Evolutionary conservation across 2,888 invertebrate genomes (phyloP), one percentile per base, ranked within the genome.

Genomic region (Linyphia triangularis): DNA sequence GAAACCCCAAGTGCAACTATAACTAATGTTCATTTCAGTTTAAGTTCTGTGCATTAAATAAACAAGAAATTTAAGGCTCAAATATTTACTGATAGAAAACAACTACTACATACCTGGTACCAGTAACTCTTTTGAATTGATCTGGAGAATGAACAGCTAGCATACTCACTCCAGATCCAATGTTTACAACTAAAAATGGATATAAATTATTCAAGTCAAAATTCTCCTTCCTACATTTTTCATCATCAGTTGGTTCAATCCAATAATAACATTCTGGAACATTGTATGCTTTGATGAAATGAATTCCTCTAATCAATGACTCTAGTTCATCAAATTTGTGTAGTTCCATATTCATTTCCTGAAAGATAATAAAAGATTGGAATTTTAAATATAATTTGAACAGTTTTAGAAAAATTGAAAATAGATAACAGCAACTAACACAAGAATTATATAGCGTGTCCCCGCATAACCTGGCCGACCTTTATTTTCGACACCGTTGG

Each of bases 111-210:
- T 91, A 98, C 98, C 98, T 98, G 91, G 98, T 98, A 79, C 99
- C 99, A 90, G 98, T 97, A 91, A 99, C 96, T 90, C 99, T 94
- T 92, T 96, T 96, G 93, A 96, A 99, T 92, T 97, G 95, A 84
- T 96, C 95, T 26, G 97, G 96, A 57, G 93, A 93, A 92, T 96
- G 95, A 7, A 99, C 99, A 13, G 97, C 96, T 90, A 99, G 94
- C 92, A 99, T 96, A 91, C 98, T 98, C 24, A 99, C 99, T 16
- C 99, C 99, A 63, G 98, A 98, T 75, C 99, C 99, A 91, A 99
- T 96, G 94, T 99, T 99, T 16, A 99, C 99, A 92, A 98, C 90
- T 92, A 96, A 92, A 92, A 95, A 96, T 1, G 96, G 95, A 93
- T 95, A 96, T 4, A 95, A 95, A 91, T 94, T 92, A 85, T 92